Evolutionary conservation across 2,113 vertebrate genomes (phyloP), one percentile per base, ranked within the genome.

Genomic region (Asarcornis scutulata): DNA sequence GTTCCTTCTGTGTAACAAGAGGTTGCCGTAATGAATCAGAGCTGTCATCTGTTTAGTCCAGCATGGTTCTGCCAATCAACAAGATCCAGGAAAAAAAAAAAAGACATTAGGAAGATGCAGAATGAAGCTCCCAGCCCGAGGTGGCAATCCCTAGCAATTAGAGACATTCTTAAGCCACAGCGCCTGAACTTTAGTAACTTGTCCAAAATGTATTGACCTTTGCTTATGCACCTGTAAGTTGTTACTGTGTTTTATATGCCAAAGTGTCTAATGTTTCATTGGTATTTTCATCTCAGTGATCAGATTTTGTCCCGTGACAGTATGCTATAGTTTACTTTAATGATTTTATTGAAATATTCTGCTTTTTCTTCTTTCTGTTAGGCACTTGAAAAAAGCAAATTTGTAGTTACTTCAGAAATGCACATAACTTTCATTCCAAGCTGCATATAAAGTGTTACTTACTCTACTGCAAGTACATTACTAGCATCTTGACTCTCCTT

Each of bases 121-220:
- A 26, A 34, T 38, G 16, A 34, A 6, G 38, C 34, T 34, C 7
- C 31, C 29, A 48, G 38, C 36, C 17, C 16, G 34, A 44, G 50
- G n/a, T 8, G 38, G 48, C n/a, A 14, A 29, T 17, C 14, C 13
- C 29, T 48, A 7, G 23, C 0, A 1, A 17, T n/a, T 21, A 15
- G 27, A 52, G 34, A 55, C 20, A 17, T 27, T n/a, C 20, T 34
- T 31, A 52, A 64, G 25, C 8, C 13, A 17, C 55, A 34, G 0
- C 12, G 14, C 21, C 14, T 59, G 42, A 59, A 53, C 36, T 46
- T 68, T 6, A 68, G 29, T 34, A 48, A 5, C 42, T 79, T 48
- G 64, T 80, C 36, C 25, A 59, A 46, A 69, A 48, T 15, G 8
- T 29, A 20, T 58, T 67, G 26, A 34, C 34, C 46, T 68, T 72